Conservation (phyloP, 92 coral and sea anemone genomes). For the Epizoanthus illoricatus region DNA sequence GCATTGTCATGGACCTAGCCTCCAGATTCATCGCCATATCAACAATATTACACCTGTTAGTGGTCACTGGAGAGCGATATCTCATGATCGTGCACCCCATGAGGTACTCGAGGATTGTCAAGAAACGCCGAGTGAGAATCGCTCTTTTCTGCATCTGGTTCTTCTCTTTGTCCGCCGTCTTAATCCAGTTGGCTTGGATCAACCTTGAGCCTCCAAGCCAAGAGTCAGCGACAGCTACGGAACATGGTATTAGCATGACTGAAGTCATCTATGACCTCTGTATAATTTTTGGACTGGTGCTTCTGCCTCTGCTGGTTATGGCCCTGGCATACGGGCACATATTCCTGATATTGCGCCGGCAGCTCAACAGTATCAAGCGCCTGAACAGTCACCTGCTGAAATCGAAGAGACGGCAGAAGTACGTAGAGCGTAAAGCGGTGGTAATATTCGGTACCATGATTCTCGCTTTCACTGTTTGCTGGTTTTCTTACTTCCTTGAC, state of each 20-base stretch:
- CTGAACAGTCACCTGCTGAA: constrained; percentile 52
- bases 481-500: constrained; percentile 72
- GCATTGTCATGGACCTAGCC: constrained; percentile 75
- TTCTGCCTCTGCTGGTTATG: constrained; percentile 61
- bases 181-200: constrained; percentile 64
- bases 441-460: constrained; percentile 69
- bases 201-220: background rate
- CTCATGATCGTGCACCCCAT: constrained; percentile 67
- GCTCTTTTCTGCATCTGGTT: constrained; percentile 53
- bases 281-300: constrained; percentile 51
- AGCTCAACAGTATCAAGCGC: constrained; percentile 59
- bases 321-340: constrained; percentile 64
- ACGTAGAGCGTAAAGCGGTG: constrained; percentile 59
- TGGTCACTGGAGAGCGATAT: constrained; percentile 72
- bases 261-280: constrained; percentile 60
- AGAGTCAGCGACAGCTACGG: background rate
- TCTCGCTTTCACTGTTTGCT: constrained; percentile 57
- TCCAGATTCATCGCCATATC: constrained; percentile 75
- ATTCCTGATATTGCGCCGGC: constrained; percentile 55
- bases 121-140: constrained; percentile 3
- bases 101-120: constrained; percentile 42
- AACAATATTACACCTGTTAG: constrained; percentile 65
- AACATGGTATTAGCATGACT: constrained; percentile 2
- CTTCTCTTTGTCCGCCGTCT: constrained; percentile 49
- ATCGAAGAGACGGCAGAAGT: constrained; percentile 41